Base-by-base conservation (phyloP, 1,140 invertebrate species). In the Araneus ventricosus region DNA sequence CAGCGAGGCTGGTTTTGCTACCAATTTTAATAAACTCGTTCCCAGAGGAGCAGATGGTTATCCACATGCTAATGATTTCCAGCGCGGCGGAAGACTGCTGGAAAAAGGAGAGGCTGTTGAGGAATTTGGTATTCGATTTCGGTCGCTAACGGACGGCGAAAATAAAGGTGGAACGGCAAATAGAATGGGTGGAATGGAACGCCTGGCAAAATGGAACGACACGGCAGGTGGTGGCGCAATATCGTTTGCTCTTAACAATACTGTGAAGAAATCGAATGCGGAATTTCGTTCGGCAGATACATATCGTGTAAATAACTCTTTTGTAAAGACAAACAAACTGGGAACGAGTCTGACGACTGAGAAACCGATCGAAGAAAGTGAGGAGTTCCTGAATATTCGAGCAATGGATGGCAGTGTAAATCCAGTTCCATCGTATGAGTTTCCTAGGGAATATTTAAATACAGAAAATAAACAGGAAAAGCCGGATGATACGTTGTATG, bases 1-100 rank as follows among this genome's bases (percentile, higher is more conserved):
- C 41, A 91, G 79, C 57, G 8, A 52, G 7, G 75, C 22, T 4
- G 27, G 34, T 61, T 84, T 84, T 30, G 30, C 39, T 6, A 2
- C 34, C 39, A 22, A 91, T 85, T 91, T 91, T 85, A 91, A 91
- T 91, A 91, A 91, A 67, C 90, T 67, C n/a, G n/a, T 27, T 91
- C 79, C 90, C 24, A 52, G n/a, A 6, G 45, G 75, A 39, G 80
- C 90, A 91, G 90, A 85, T 91, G 90, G 79, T 63, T 57, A 84
- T 27, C 27, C 57, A 67, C 39, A 91, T 91, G 90, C 57, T 85
- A 91, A 91, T 85, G 57, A 91, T 85, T 85, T 67, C 59, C 39
- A 52, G 57, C 70, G 34, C 30, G 4, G 7, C 2, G 6, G 8
- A 27, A 67, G 27, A n/a, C 59, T n/a, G 59, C 24, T 63, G n/a